Percentiles rank a stretch among this genome's conserved stretches.
Conservation (phyloP, 2,113 vertebrate species). For the Cepphus grylle region DNA sequence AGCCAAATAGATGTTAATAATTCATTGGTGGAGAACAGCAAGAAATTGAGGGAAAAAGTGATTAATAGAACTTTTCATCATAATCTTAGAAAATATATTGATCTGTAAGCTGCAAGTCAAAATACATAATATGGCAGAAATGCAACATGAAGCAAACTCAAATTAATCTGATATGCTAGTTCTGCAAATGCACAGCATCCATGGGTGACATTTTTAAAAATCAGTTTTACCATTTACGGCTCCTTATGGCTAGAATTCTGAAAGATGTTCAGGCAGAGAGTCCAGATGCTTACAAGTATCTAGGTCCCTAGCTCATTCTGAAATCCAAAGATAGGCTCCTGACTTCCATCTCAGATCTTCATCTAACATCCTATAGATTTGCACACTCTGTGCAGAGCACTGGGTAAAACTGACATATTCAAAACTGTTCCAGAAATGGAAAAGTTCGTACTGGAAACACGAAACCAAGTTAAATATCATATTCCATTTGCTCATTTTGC, state of each 20-base stretch:
- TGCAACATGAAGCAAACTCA: not conserved
- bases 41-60: not conserved
- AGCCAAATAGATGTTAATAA: not conserved
- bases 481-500: not conserved
- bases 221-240: not conserved
- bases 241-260: not conserved
- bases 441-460: not conserved
- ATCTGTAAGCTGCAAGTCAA: not conserved
- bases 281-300: slow-evolving; percentile 4
- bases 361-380: not conserved
- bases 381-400: not conserved
- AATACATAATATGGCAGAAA: not conserved
- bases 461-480: not conserved
- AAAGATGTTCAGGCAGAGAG: not conserved
- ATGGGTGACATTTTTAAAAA: not conserved
- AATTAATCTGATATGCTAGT: not conserved
- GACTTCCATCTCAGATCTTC: not conserved
- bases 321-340: slow-evolving; percentile 5
- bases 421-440: not conserved
- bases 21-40: not conserved
- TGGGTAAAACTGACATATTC: not conserved
- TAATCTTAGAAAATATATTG: not conserved
- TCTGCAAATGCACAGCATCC: not conserved
- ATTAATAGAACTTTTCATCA: not conserved
- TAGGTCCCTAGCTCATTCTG: not conserved